phyloP scores from a whole-genome alignment of 2,888 invertebrate species.

The Isotomurus palustris region DNA sequence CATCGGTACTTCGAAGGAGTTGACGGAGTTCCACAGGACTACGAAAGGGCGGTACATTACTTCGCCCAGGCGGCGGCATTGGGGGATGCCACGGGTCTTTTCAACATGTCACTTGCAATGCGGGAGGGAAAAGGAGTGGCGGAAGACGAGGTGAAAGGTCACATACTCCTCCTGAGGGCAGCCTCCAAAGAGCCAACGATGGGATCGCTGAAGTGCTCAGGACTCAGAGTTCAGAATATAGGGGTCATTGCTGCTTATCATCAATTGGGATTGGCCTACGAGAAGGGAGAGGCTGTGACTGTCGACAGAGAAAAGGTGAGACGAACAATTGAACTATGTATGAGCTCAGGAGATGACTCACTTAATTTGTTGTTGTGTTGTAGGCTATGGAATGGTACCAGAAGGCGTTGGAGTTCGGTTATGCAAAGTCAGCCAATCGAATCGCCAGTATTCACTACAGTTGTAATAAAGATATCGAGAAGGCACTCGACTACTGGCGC shows the following conservation, averaged over 20 bases:
- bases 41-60: conserved; percentile 17
- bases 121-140: conserved; percentile 20
- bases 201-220: background rate
- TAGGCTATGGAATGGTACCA: conserved; percentile 19
- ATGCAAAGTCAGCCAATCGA: conserved; percentile 2
- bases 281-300: background rate
- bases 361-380: background rate
- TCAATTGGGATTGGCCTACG: conserved; percentile 11
- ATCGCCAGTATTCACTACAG: conserved; percentile 11
- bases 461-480: conserved; percentile 7
- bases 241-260: conserved; percentile 20
- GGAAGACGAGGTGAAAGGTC: background rate
- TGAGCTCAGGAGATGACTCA: no score
- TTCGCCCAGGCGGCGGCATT: conserved; percentile 20
- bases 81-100: conserved; percentile 31
- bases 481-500: conserved; percentile 15
- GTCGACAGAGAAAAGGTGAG: background rate
- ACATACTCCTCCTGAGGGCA: background rate
- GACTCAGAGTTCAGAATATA: background rate
- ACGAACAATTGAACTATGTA: no score
- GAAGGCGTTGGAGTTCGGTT: conserved; percentile 15
- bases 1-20: conserved; percentile 8
- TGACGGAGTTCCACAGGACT: conserved; percentile 1
- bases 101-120: conserved; percentile 16
- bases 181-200: background rate